Evolutionary conservation across 2,888 invertebrate species (phyloP), one percentile per base, ranked within the genome.

Genomic region (Dynastes grantii): DNA sequence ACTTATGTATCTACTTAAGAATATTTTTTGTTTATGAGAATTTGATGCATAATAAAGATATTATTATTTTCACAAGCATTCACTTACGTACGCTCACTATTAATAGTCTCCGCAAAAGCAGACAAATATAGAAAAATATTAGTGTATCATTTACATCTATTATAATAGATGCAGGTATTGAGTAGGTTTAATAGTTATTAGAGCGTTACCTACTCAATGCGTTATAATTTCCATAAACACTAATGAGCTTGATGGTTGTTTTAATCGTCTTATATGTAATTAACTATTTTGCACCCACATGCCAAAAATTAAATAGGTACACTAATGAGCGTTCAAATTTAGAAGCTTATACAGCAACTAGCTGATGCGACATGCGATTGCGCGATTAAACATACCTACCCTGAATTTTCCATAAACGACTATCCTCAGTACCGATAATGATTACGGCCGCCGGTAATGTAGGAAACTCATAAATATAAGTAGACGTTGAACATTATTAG

Each of bases 401-500:
- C 13, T 13, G 32, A 32, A 63, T 32, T 63, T 22, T 63, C 63
- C 32, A 63, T 63, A 32, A 29, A 63, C 63, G 32, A 27, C 29
- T 32, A 63, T 63, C 63, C 27, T 32, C 29, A 63, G 32, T 32
- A 11, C 63, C 32, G 32, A 63, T 63, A 63, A 29, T 32, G 29
- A 63, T 63, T 32, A 32, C 11, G 32, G 32, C 29, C 11, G 32
- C 2, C 13, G 13, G 63, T 32, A 63, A 63, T 63, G 32, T 63
- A 63, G 63, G 29, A 29, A 63, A 32, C 29, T 61, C 61, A 9
- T 61, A 61, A 61, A 61, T 61, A 61, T 27, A 61, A 27, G 27
- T 61, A 27, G 61, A 61, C 22, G 58, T 16, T 58, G 27, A 61
- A 29, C 61, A 61, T 61, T 63, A 63, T 63, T 63, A 13, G 32